A percentile compares a stretch with the other conserved stretches of the same genome.
Evolutionary conservation across 1,140 invertebrate species (phyloP).

Genomic region (Diabrotica undecimpunctata): DNA sequence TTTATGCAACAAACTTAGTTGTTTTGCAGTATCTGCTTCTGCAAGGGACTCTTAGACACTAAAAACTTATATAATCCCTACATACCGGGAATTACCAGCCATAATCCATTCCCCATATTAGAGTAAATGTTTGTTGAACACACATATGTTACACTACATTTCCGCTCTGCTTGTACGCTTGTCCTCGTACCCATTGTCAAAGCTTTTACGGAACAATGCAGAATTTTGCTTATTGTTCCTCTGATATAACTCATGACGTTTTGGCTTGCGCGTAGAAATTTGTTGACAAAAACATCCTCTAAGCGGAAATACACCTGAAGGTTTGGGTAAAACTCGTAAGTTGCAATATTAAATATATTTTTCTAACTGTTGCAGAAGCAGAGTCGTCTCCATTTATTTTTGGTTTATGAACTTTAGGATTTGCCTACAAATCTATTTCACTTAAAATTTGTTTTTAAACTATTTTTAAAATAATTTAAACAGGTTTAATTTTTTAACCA

Average conservation of each 20-base stretch:
- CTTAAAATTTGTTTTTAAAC: no score
- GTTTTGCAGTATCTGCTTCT: no score
- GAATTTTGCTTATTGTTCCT: constrained; percentile 14
- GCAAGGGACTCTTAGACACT: not conserved
- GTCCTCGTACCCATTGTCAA: constrained; percentile 8
- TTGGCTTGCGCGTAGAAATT: constrained; percentile 4
- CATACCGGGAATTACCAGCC: not conserved
- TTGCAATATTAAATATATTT: not conserved
- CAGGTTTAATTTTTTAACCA: no score
- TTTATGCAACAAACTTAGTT: no score
- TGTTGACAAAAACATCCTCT: constrained; percentile 10
- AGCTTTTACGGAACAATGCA: constrained; percentile 9
- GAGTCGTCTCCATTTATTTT: no score
- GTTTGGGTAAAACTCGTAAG: not conserved
- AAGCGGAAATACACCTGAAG: constrained; percentile 4
- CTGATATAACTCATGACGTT: constrained; percentile 11
- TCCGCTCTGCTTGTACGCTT: constrained; percentile 8
- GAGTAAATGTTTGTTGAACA: constrained; percentile 12
- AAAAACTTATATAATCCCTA: constrained; percentile 1
- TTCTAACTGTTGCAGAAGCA: no score
- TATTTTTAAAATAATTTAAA: no score
- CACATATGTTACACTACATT: constrained; percentile 12
- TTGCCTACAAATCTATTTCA: no score
- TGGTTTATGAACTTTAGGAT: no score
- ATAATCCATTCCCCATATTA: constrained; percentile 12